These are phyloP conservation scores for Crematogaster levior DNA, from an alignment of 2,888 invertebrate genomes.

Conservation along the genomic window DNA sequence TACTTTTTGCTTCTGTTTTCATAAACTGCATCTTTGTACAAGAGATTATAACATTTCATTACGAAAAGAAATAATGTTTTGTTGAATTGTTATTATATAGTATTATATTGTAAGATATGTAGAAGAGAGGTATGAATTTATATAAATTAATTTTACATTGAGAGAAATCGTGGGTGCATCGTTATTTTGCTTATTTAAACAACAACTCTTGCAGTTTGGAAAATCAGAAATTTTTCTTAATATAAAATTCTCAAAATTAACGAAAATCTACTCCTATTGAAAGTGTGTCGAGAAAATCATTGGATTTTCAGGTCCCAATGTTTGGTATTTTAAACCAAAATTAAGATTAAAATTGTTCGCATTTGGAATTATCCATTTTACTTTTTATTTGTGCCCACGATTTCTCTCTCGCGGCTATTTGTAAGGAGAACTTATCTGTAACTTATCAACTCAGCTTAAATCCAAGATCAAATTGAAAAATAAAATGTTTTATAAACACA, in stretches of 20 bases:
- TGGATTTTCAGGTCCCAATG: neutral
- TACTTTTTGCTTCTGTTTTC: too few relatives aligned
- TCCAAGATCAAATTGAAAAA: neutral
- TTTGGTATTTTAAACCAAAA: neutral
- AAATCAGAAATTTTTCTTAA: neutral
- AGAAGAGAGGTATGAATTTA: too few relatives aligned
- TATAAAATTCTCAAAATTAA: neutral
- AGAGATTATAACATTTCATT: too few relatives aligned
- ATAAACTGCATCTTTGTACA: too few relatives aligned
- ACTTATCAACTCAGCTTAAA: neutral
- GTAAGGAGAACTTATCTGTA: neutral
- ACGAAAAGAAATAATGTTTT: too few relatives aligned
- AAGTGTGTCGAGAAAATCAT: neutral
- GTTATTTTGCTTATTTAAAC: neutral
- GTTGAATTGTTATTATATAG: too few relatives aligned
- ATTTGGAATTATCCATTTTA: neutral
- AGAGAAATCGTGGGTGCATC: too few relatives aligned
- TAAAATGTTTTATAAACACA: neutral
- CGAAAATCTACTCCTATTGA: neutral
- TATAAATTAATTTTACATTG: too few relatives aligned
- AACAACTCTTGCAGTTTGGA: neutral
- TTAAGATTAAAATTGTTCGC: neutral
- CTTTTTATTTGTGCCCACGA: neutral
- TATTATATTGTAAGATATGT: too few relatives aligned
- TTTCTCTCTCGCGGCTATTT: neutral